Evolutionary conservation across 1,140 invertebrate species (phyloP).

Genomic region (Ostrea denselamellosa): DNA sequence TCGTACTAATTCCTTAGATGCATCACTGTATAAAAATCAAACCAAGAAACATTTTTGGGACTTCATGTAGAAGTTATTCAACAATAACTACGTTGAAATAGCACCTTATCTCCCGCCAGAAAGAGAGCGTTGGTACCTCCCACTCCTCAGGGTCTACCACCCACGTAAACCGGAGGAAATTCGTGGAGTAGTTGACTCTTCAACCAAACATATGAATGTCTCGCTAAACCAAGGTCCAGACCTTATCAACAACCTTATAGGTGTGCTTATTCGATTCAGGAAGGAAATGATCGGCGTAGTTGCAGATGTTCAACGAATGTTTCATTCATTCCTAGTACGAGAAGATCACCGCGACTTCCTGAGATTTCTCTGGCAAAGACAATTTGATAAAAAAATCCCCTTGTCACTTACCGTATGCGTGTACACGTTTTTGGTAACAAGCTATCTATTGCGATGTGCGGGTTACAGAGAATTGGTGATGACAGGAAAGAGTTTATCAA

Average conservation of each 20-base stretch:
- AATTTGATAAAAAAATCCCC: constrained; percentile 28
- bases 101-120: constrained; percentile 42
- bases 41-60: constrained; percentile 47
- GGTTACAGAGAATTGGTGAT: background rate
- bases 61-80: constrained; percentile 51
- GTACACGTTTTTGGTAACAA: constrained; percentile 56
- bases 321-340: constrained; percentile 50
- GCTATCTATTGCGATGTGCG: constrained; percentile 26
- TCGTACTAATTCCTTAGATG: constrained; percentile 36
- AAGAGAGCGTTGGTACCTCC: constrained; percentile 51
- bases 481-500: constrained; percentile 44
- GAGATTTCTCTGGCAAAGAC: constrained; percentile 55
- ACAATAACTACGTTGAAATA: constrained; percentile 42
- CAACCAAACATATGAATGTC: constrained; percentile 37
- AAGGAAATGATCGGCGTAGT: constrained; percentile 46
- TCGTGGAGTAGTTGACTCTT: constrained; percentile 52
- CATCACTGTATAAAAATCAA: constrained; percentile 41
- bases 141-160: constrained; percentile 50
- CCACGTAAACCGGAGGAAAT: constrained; percentile 47
- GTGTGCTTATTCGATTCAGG: constrained; percentile 49
- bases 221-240: constrained; percentile 53
- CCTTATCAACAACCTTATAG: constrained; percentile 50
- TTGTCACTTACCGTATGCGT: constrained; percentile 50
- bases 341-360: constrained; percentile 42
- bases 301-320: constrained; percentile 54